phyloP scores from a whole-genome alignment of 92 coral and sea anemone species.

The Anthopleura xanthogrammica region DNA sequence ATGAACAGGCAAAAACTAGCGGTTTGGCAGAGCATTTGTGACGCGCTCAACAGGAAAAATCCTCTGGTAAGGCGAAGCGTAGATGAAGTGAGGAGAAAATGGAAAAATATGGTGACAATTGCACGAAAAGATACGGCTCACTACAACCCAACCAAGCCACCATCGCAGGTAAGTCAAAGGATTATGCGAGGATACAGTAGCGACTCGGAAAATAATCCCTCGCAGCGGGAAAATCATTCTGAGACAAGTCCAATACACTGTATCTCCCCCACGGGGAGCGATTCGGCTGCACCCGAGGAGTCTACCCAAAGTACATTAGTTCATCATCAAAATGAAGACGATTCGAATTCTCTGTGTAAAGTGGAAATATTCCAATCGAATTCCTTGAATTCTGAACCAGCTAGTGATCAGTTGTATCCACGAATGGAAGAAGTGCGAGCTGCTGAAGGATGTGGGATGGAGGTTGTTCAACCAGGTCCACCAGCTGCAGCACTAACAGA shows the following conservation, averaged over 20 bases:
- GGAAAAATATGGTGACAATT: slow-evolving; percentile 83
- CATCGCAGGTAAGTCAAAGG: slow-evolving; percentile 54
- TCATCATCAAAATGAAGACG: slow-evolving; percentile 5
- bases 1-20: slow-evolving; percentile 70
- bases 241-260: background rate
- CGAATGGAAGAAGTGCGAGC: slow-evolving; percentile 27
- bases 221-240: background rate
- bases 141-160: slow-evolving; percentile 38
- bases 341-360: background rate
- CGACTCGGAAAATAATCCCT: background rate
- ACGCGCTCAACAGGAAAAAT: slow-evolving; percentile 61
- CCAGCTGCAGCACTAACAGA: slow-evolving; percentile 31
- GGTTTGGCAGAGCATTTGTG: slow-evolving; percentile 76
- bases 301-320: background rate
- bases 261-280: slow-evolving; percentile 22
- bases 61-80: slow-evolving; percentile 60
- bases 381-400: background rate
- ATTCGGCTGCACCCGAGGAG: slow-evolving; percentile 1
- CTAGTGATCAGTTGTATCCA: background rate
- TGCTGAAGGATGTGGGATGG: slow-evolving; percentile 40
- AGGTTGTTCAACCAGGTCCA: slow-evolving; percentile 37
- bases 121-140: slow-evolving; percentile 62
- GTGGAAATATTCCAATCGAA: slow-evolving; percentile 10
- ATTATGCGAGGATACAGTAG: slow-evolving; percentile 37
- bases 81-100: slow-evolving; percentile 74